Evolutionary conservation across 2,888 invertebrate species (phyloP).

Genomic region (Pachydiplax longipennis): DNA sequence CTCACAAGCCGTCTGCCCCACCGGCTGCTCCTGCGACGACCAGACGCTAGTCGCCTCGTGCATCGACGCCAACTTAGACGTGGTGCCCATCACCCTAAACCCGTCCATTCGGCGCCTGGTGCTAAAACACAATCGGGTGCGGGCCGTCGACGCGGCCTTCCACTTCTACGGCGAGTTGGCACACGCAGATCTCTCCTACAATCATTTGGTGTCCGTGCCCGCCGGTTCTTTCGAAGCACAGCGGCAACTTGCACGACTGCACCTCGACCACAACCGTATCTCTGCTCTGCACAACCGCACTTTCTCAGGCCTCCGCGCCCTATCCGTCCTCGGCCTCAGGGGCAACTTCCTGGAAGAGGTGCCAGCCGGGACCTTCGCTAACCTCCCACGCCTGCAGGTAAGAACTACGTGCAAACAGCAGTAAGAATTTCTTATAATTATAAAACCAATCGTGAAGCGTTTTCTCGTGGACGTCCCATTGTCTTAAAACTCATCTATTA

Average conservation of each 20-base stretch:
- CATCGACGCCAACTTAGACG: slow-evolving; percentile 84
- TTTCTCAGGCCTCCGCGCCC: slow-evolving; percentile 77
- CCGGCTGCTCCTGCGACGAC: slow-evolving; percentile 87
- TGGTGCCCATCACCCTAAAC: slow-evolving; percentile 89
- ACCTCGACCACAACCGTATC: slow-evolving; percentile 85
- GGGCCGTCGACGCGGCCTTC: slow-evolving; percentile 83
- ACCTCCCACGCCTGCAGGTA: slow-evolving; percentile 71
- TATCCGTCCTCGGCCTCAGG: slow-evolving; percentile 81
- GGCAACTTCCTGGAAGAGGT: slow-evolving; percentile 84
- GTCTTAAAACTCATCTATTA: too few relatives aligned
- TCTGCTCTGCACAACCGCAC: slow-evolving; percentile 81
- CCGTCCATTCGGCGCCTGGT: slow-evolving; percentile 87
- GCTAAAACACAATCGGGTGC: slow-evolving; percentile 82
- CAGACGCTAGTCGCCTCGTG: slow-evolving; percentile 87
- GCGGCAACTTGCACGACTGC: slow-evolving; percentile 81
- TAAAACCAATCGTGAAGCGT: too few relatives aligned
- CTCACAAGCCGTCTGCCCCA: slow-evolving; percentile 74
- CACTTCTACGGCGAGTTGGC: slow-evolving; percentile 88
- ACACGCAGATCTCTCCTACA: slow-evolving; percentile 83
- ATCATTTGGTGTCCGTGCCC: slow-evolving; percentile 83
- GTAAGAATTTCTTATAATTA: too few relatives aligned
- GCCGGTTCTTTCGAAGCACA: slow-evolving; percentile 81
- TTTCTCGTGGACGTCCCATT: too few relatives aligned
- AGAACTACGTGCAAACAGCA: too few relatives aligned
- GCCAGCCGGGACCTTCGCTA: slow-evolving; percentile 75